These are phyloP conservation scores for Sebastiscus albofasciatus DNA, from an alignment of 2,797 vertebrate species.

Conservation along the genomic window DNA sequence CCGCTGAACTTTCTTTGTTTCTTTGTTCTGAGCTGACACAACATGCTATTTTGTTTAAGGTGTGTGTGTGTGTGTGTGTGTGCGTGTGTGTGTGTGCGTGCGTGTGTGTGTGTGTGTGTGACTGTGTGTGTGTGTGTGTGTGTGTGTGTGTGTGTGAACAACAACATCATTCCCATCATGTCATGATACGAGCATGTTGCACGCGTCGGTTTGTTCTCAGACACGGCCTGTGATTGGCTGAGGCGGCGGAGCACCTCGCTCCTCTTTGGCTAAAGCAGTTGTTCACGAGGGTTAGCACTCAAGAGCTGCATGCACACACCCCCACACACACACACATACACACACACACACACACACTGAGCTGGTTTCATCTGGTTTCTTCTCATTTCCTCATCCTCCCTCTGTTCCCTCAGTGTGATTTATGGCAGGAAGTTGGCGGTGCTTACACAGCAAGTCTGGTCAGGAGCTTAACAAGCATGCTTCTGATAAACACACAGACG, in stretches of 20 bases:
- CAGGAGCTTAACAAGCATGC: background rate
- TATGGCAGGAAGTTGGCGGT: background rate
- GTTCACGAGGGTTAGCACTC: background rate
- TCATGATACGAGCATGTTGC: background rate
- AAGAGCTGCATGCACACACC: background rate
- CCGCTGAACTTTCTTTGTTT: background rate
- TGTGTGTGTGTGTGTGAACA: background rate
- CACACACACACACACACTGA: background rate
- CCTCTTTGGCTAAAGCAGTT: background rate
- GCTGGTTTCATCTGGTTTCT: background rate
- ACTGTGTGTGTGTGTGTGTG: no score
- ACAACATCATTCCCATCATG: background rate
- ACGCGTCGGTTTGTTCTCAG: background rate
- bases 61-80: background rate
- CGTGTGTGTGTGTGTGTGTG: no score
- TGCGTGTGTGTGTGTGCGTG: background rate
- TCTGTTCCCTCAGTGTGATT: background rate
- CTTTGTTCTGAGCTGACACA: background rate
- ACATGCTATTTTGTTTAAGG: background rate
- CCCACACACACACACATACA: background rate
- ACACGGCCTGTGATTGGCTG: background rate
- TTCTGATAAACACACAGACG: background rate
- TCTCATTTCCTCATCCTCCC: background rate
- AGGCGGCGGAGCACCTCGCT: background rate
- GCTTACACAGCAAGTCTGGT: background rate